Percentiles rank a stretch among this genome's conserved stretches.
These are phyloP conservation scores for Sminthurides aquaticus DNA, from an alignment of 2,888 invertebrate genomes.

Conservation along the genomic window DNA sequence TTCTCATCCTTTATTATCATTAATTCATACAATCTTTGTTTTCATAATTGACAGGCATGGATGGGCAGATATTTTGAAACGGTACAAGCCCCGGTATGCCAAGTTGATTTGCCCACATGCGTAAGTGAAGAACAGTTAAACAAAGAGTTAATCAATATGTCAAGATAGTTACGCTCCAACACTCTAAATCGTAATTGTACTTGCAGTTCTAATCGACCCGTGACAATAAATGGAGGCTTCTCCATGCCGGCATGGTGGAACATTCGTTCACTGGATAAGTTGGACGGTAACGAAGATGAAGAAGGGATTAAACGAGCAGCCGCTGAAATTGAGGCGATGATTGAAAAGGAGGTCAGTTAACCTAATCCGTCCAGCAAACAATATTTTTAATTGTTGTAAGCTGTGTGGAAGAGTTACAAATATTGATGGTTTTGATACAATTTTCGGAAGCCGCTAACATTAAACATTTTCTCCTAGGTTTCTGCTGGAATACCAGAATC, in stretches of 20 bases:
- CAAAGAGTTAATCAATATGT: no score
- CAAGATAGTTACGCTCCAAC: no score
- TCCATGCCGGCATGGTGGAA: conserved; percentile 85
- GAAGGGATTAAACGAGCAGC: conserved; percentile 29
- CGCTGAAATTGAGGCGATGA: conserved; percentile 28
- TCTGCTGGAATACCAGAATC: conserved; percentile 72
- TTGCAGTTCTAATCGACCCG: conserved; percentile 69
- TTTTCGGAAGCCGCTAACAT: no score
- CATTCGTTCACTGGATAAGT: conserved; percentile 37
- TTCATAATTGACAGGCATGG: conserved; percentile 62
- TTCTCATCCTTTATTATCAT: background rate
- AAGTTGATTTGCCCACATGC: conserved; percentile 82
- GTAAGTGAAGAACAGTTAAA: conserved; percentile 28
- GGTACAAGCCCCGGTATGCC: conserved; percentile 70
- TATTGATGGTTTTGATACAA: background rate
- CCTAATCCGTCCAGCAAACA: background rate
- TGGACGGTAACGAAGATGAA: conserved; percentile 37
- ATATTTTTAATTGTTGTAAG: background rate
- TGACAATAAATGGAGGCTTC: conserved; percentile 83
- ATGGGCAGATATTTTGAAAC: conserved; percentile 81
- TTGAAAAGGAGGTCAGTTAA: conserved; percentile 33
- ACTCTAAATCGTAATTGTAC: no score
- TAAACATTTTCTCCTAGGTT: no score
- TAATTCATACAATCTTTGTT: background rate
- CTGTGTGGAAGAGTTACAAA: background rate